A percentile compares a stretch with the other conserved stretches of the same genome.
phyloP scores from a whole-genome alignment of 2,797 vertebrate genomes.

The Myotis pilosus region DNA sequence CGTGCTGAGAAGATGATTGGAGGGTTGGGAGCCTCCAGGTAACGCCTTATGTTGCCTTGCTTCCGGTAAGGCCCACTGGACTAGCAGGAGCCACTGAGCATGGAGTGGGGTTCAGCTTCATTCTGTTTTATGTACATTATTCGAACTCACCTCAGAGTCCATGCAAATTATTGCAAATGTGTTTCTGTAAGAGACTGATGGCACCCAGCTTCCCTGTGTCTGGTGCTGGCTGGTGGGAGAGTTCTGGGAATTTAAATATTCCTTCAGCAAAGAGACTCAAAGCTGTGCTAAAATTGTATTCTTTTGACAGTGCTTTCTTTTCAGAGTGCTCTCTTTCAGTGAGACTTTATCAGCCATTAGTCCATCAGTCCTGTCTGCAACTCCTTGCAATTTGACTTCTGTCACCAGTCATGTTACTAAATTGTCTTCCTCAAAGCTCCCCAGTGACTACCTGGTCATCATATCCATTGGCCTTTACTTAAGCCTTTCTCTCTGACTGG shows the following conservation, averaged over 20 bases:
- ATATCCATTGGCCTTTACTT: not conserved
- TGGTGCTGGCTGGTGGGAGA: not conserved
- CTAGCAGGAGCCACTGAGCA: not conserved
- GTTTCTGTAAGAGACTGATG: not conserved
- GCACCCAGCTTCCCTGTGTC: not conserved
- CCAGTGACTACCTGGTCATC: not conserved
- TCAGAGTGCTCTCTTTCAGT: not conserved
- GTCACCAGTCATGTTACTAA: not conserved
- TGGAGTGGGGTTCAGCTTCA: not conserved
- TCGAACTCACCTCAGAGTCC: not conserved
- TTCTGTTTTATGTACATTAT: not conserved
- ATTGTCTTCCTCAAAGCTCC: not conserved
- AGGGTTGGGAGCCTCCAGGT: not conserved
- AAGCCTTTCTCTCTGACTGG: not conserved
- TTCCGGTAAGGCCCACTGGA: not conserved
- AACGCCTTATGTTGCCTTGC: not conserved
- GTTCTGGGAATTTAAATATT: not conserved
- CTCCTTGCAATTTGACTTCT: not conserved
- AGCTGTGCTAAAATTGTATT: not conserved
- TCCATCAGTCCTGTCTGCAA: not conserved
- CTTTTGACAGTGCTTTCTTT: not conserved
- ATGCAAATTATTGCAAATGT: constrained; percentile 7
- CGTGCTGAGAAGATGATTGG: not conserved
- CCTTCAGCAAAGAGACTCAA: not conserved
- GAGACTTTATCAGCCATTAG: not conserved